A percentile compares a stretch with the other conserved stretches of the same genome.
These are phyloP conservation scores for Torymus tubicola DNA, from an alignment of 2,888 invertebrate genomes.

Conservation along the genomic window DNA sequence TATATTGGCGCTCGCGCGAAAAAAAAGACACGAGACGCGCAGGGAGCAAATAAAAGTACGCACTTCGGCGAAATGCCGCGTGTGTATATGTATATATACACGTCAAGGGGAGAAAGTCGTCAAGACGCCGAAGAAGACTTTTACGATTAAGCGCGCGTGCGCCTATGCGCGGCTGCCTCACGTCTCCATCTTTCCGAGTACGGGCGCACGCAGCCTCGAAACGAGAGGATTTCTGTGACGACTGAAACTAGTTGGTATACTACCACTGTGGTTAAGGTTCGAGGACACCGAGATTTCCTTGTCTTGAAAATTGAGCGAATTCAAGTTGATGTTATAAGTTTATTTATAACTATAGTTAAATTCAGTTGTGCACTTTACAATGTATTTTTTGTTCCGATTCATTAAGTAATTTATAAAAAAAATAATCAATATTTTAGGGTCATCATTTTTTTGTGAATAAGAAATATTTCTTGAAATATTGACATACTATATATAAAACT, in stretches of 20 bases:
- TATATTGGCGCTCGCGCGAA: background rate
- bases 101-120: constrained; percentile 4
- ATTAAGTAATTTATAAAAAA: no score
- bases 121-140: constrained; percentile 32
- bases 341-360: no score
- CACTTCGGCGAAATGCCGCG: constrained; percentile 43
- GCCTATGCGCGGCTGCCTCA: background rate
- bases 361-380: no score
- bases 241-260: background rate
- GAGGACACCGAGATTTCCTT: background rate
- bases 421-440: no score
- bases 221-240: constrained; percentile 8
- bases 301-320: no score
- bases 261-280: background rate
- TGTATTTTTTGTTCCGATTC: no score
- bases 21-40: constrained; percentile 3
- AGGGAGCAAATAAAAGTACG: constrained; percentile 41
- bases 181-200: background rate
- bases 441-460: no score
- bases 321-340: no score
- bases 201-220: background rate
- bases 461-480: no score
- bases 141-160: constrained; percentile 28
- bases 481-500: no score
- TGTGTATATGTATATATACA: background rate